Conservation (phyloP, 23 tunicate genomes). For the Ascidia mentula region DNA sequence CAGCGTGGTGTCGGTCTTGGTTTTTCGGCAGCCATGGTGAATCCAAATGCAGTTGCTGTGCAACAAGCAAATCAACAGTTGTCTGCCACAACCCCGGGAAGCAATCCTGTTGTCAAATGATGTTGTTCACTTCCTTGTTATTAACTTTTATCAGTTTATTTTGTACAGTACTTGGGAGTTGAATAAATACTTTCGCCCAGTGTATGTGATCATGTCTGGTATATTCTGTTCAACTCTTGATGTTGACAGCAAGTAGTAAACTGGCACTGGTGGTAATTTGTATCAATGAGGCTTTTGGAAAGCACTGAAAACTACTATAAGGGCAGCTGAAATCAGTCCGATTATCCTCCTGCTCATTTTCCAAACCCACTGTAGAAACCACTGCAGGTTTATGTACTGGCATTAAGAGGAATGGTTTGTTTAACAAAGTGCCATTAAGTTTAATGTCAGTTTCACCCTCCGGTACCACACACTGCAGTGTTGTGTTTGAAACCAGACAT, state of each 20-base stretch:
- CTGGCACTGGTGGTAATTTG: background rate
- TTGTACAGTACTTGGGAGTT: background rate
- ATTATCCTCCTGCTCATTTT: background rate
- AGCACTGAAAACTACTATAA: background rate
- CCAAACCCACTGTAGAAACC: constrained; percentile 61
- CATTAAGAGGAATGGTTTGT: constrained; percentile 22
- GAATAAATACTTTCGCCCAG: too few species aligned
- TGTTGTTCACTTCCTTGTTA: background rate
- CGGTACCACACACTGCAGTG: background rate
- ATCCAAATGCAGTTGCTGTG: constrained; percentile 62
- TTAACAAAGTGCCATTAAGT: background rate
- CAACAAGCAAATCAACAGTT: constrained; percentile 60
- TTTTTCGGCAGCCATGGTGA: constrained; percentile 43
- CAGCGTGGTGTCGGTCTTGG: constrained; percentile 91
- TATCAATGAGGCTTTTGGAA: background rate
- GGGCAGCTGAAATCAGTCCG: background rate
- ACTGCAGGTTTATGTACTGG: constrained; percentile 48
- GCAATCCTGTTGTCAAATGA: background rate
- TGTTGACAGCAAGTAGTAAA: background rate
- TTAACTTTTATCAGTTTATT: background rate
- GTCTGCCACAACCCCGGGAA: background rate
- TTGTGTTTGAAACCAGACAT: constrained; percentile 9
- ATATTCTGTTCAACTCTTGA: background rate
- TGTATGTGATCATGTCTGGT: too few species aligned
- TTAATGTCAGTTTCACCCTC: constrained; percentile 25